Evolutionary conservation across 2,797 vertebrate genomes (phyloP).

Genomic region (Pseudomugil gertrudae): DNA sequence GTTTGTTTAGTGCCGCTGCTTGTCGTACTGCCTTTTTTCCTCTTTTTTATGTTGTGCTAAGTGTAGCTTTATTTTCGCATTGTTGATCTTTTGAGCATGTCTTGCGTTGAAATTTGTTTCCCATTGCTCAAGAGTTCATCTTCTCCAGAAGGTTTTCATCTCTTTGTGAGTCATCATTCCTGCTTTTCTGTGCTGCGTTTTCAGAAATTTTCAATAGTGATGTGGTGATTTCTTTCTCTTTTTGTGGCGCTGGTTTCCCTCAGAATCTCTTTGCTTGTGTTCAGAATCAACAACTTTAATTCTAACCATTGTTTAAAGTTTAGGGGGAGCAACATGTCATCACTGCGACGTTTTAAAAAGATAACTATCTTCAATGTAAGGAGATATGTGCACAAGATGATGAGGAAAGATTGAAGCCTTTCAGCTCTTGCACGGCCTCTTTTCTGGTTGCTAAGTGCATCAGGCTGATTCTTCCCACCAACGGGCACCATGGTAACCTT

Average conservation of each 20-base stretch:
- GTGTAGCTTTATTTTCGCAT: slow-evolving; percentile 20
- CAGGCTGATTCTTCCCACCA: slow-evolving; percentile 68
- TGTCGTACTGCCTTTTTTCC: slow-evolving; percentile 2
- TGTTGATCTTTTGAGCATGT: slow-evolving; percentile 10
- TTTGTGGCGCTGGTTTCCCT: background rate
- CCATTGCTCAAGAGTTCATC: slow-evolving; percentile 11
- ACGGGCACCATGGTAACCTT: slow-evolving; percentile 79
- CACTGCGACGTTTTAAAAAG: slow-evolving; percentile 5
- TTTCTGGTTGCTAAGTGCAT: slow-evolving; percentile 72
- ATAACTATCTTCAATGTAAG: slow-evolving; percentile 19
- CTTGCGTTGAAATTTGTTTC: slow-evolving; percentile 23
- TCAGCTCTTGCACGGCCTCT: slow-evolving; percentile 40
- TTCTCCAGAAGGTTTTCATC: slow-evolving; percentile 24
- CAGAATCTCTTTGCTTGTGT: background rate
- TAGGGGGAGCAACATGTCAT: slow-evolving; percentile 2
- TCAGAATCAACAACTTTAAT: background rate
- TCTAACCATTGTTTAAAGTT: background rate
- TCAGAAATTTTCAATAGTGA: background rate
- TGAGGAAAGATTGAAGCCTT: slow-evolving; percentile 45
- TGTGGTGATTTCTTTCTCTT: background rate
- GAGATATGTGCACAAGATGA: slow-evolving; percentile 36
- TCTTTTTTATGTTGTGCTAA: slow-evolving; percentile 24
- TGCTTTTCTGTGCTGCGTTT: background rate
- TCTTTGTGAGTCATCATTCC: background rate
- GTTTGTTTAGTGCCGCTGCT: slow-evolving; percentile 32